Conservation (phyloP, 2,888 invertebrate species). For the Ormyrus labotus region DNA sequence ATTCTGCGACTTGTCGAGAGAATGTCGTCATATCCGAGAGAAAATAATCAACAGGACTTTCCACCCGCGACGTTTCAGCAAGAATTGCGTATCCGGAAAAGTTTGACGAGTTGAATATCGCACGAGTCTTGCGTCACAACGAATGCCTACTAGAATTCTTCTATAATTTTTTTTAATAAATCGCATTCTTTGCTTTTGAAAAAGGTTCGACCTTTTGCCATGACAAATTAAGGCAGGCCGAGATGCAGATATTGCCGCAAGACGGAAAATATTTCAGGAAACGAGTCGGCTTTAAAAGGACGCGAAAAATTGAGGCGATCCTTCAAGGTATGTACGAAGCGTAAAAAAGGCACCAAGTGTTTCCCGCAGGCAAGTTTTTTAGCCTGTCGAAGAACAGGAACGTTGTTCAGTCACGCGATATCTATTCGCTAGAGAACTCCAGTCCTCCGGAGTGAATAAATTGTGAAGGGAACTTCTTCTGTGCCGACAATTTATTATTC, state of each 20-base stretch:
- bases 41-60: background rate
- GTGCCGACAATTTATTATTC: too few relatives aligned
- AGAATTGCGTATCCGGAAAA: too few relatives aligned
- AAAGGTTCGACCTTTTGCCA: too few relatives aligned
- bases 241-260: background rate
- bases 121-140: too few relatives aligned
- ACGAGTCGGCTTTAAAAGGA: conserved; percentile 16
- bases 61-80: too few relatives aligned
- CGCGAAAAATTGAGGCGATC: conserved; percentile 14
- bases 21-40: background rate
- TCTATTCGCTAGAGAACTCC: background rate
- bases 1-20: background rate
- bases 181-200: too few relatives aligned
- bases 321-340: conserved; percentile 16
- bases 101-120: too few relatives aligned
- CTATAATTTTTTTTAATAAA: too few relatives aligned
- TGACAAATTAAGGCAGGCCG: too few relatives aligned
- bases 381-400: background rate
- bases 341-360: background rate
- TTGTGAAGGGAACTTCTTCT: conserved; percentile 2
- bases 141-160: too few relatives aligned
- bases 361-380: conserved; percentile 22
- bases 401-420: conserved; percentile 6
- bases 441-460: conserved; percentile 17
- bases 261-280: background rate